Evolutionary conservation across 2,797 vertebrate genomes (phyloP), one percentile per base, ranked within the genome.

Genomic region (Syngnathus rostellatus): DNA sequence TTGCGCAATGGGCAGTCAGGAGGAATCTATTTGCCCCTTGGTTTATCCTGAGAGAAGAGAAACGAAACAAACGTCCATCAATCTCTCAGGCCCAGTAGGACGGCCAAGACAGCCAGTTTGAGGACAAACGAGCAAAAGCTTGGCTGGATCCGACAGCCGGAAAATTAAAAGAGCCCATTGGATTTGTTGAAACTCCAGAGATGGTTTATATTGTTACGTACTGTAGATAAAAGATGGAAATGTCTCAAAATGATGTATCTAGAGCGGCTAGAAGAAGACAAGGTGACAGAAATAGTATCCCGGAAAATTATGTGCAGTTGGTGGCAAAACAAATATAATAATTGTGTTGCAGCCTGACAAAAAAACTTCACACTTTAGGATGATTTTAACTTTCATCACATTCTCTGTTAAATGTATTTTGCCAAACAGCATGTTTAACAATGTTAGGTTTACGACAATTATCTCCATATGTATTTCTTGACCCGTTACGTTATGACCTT

Each of bases 41-140:
- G 72, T 80, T 76, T 73, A 80, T 72, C 71, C 81, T 73, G 74
- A 73, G 65, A 81, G 72, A 77, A 73, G 72, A 66, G 71, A 77
- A 73, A 71, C 64, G 71, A 79, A 85, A 82, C 79, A 77, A 81
- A 78, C 68, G 77, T 79, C 83, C 73, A 81, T 86, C 83, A 82
- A 76, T 81, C 81, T 78, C 68, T 77, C 74, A 65, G 45, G 63
- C 73, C 61, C 73, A 76, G 78, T 66, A 72, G 74, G 37, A 39
- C 17, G 11, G 59, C 39, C n/a, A 61, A 62, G 61, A 19, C 37
- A 64, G 55, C 68, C 70, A 64, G 64, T 75, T 59, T 71, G 68
- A 76, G 68, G 70, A 72, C 51, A 61, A 63, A 74, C 62, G 69
- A 62, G 65, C 53, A 60, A 39, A 43, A 67, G 70, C n/a, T 11